Conservation (phyloP, 2,797 vertebrate species). For the Enteromius thamalakanensis region DNA sequence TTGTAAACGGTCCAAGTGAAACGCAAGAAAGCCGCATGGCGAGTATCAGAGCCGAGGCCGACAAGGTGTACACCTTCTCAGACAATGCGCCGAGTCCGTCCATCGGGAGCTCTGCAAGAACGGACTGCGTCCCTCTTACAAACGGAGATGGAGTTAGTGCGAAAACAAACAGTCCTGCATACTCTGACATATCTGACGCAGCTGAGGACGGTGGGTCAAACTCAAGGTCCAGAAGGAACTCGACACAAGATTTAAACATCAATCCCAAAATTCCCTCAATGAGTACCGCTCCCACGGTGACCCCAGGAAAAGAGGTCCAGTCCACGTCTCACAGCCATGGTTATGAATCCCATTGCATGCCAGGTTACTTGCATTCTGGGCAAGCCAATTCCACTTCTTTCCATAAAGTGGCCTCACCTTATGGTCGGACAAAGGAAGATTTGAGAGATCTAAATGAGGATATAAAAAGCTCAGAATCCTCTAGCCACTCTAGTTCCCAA, state of each 20-base stretch:
- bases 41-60: slow-evolving; percentile 97
- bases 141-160: slow-evolving; percentile 80
- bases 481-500: slow-evolving; percentile 75
- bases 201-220: slow-evolving; percentile 94
- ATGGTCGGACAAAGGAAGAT: slow-evolving; percentile 86
- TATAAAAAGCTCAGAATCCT: slow-evolving; percentile 77
- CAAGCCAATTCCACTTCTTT: slow-evolving; percentile 77
- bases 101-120: slow-evolving; percentile 89
- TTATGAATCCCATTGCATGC: slow-evolving; percentile 95
- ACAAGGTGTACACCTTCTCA: slow-evolving; percentile 98
- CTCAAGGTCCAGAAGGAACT: slow-evolving; percentile 86
- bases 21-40: slow-evolving; percentile 97
- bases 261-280: slow-evolving; percentile 80
- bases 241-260: slow-evolving; percentile 66
- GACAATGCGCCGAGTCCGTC: slow-evolving; percentile 98
- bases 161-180: slow-evolving; percentile 96
- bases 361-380: slow-evolving; percentile 89
- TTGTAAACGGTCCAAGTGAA: slow-evolving; percentile 85
- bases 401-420: slow-evolving; percentile 77
- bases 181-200: slow-evolving; percentile 97
- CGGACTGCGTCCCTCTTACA: slow-evolving; percentile 85
- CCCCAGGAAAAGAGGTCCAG: slow-evolving; percentile 86
- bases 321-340: slow-evolving; percentile 92
- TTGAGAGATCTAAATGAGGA: slow-evolving; percentile 86
- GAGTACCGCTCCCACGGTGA: slow-evolving; percentile 56